These are phyloP conservation scores for Gymnothorax javanicus DNA, from an alignment of 2,797 vertebrate species.

Conservation along the genomic window DNA sequence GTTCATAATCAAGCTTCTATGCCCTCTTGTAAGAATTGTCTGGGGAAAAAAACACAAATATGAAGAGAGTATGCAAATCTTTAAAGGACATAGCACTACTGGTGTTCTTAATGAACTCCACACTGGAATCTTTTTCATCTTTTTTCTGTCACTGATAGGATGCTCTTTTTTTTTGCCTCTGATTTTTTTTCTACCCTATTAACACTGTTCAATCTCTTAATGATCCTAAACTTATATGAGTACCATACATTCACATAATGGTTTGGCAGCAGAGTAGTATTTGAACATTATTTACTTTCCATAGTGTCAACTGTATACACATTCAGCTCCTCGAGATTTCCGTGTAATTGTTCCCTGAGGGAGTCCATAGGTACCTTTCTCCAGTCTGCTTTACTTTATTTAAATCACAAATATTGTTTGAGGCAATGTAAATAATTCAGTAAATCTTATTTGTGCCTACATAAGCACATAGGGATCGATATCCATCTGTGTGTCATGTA, in stretches of 20 bases:
- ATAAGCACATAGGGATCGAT: background rate
- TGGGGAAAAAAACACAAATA: conserved; percentile 19
- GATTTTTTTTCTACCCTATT: background rate
- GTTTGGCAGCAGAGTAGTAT: background rate
- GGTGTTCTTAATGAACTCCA: too few species aligned
- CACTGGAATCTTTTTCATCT: too few species aligned
- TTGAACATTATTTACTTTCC: conserved; percentile 8
- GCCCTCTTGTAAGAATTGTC: conserved; percentile 26
- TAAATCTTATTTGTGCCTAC: background rate
- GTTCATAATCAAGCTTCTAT: background rate
- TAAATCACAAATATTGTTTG: background rate
- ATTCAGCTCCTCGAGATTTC: background rate
- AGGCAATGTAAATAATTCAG: background rate
- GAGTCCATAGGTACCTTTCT: background rate
- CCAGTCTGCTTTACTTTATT: background rate
- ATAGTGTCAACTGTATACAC: background rate
- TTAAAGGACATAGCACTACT: background rate
- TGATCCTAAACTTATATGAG: background rate
- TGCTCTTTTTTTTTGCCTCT: background rate
- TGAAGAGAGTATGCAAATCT: background rate
- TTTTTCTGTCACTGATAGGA: background rate
- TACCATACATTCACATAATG: background rate
- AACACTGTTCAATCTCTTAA: background rate
- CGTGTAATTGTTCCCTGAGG: background rate
- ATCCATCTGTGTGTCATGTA: background rate